These are phyloP conservation scores for Ophiodon elongatus DNA, from an alignment of 2,113 vertebrate genomes.

Conservation along the genomic window DNA sequence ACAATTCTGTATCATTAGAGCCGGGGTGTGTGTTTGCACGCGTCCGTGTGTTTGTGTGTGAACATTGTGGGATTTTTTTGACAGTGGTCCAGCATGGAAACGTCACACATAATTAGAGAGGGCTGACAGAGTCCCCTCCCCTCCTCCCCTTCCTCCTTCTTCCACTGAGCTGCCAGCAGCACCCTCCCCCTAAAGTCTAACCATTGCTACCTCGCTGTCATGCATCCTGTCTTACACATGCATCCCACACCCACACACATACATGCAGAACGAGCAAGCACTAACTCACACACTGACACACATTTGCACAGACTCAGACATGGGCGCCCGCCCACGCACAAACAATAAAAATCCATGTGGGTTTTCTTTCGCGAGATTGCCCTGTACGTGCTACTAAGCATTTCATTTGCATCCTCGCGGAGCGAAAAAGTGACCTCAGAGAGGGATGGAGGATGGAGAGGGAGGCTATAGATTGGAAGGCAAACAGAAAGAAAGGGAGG, in stretches of 20 bases:
- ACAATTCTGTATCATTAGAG: slow-evolving; percentile 80
- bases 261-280: slow-evolving; percentile 20
- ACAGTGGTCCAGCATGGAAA: slow-evolving; percentile 77
- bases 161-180: slow-evolving; percentile 39
- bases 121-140: slow-evolving; percentile 71
- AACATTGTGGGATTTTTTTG: slow-evolving; percentile 69
- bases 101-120: slow-evolving; percentile 82
- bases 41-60: slow-evolving; percentile 56
- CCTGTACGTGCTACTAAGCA: slow-evolving; percentile 51
- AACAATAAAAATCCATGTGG: slow-evolving; percentile 53
- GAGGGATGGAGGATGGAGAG: slow-evolving; percentile 36
- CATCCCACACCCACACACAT: slow-evolving; percentile 4
- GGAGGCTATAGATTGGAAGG: slow-evolving; percentile 50
- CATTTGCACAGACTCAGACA: slow-evolving; percentile 47
- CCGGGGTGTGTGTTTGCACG: slow-evolving; percentile 38
- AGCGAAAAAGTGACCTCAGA: slow-evolving; percentile 47
- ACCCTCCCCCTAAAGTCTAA: slow-evolving; percentile 13
- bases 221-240: slow-evolving; percentile 48
- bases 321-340: slow-evolving; percentile 39
- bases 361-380: slow-evolving; percentile 53
- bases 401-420: slow-evolving; percentile 64
- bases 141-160: neutral
- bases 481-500: slow-evolving; percentile 31
- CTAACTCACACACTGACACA: slow-evolving; percentile 54
- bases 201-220: slow-evolving; percentile 60